Evolutionary conservation across 2,888 invertebrate species (phyloP).

Genomic region (Lutraria lutraria): DNA sequence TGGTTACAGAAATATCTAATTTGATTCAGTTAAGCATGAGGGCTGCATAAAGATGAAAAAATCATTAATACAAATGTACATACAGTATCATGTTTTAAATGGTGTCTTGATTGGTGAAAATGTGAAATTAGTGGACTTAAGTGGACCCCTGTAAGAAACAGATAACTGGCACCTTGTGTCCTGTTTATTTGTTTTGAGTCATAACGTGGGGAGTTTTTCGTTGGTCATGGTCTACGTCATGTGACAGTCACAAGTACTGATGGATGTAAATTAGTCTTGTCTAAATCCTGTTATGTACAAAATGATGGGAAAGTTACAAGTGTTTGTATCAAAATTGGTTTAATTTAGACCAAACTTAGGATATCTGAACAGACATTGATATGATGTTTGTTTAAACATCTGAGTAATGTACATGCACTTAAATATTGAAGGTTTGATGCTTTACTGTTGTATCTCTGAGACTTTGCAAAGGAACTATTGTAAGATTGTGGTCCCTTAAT

Average conservation of each 20-base stretch:
- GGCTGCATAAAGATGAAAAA: too few species aligned
- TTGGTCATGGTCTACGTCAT: neutral
- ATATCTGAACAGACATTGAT: neutral
- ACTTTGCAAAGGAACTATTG: too few species aligned
- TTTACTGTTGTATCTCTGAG: too few species aligned
- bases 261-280: neutral
- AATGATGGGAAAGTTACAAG: neutral
- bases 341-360: neutral
- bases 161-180: neutral
- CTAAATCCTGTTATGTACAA: constrained; percentile 1
- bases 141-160: neutral
- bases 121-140: too few species aligned
- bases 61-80: too few species aligned
- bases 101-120: too few species aligned
- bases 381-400: neutral
- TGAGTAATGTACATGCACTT: neutral
- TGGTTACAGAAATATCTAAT: too few species aligned
- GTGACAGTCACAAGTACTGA: constrained; percentile 13
- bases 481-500: too few species aligned
- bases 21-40: too few species aligned
- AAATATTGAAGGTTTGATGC: neutral
- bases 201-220: neutral
- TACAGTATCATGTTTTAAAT: too few species aligned
- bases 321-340: constrained; percentile 9
- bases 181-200: constrained; percentile 7